phyloP scores from a whole-genome alignment of 2,888 invertebrate species.

The Punctoribates punctum region DNA sequence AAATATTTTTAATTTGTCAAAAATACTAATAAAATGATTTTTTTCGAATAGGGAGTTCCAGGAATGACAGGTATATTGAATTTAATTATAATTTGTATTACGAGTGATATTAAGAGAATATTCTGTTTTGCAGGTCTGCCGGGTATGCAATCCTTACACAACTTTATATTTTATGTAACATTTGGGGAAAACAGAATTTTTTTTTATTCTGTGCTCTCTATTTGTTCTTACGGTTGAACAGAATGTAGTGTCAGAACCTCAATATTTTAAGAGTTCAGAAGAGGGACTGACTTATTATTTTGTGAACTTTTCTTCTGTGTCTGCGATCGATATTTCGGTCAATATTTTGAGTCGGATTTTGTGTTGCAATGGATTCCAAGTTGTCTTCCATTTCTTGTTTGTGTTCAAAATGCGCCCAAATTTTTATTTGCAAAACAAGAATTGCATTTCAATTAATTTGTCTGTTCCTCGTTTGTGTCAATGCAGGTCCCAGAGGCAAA shows the following conservation, averaged over 20 bases:
- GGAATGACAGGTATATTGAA: conserved; percentile 28
- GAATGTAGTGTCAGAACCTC: not conserved
- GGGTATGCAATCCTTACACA: not conserved
- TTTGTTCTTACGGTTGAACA: not conserved
- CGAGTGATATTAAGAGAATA: not conserved
- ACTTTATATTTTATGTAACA: not conserved
- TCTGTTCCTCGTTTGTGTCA: not conserved
- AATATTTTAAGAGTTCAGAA: conserved; percentile 16
- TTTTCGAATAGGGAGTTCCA: conserved; percentile 3
- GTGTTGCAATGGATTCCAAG: conserved; percentile 33
- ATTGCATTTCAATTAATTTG: conserved; percentile 2
- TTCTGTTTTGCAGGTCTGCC: conserved; percentile 10
- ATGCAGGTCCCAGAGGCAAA: conserved; percentile 37
- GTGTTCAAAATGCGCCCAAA: not conserved
- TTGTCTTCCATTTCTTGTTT: conserved; percentile 27
- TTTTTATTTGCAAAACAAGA: not conserved
- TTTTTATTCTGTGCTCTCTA: not conserved
- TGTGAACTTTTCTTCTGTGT: not conserved
- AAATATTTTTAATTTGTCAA: not conserved
- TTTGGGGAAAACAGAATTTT: not conserved
- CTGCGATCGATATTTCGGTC: conserved; percentile 25
- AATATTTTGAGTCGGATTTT: conserved; percentile 28
- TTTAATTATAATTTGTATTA: not conserved
- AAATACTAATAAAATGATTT: not conserved
- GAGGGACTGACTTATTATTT: not conserved